These are phyloP conservation scores for Ochropacha duplaris DNA, from an alignment of 2,888 invertebrate species.

Conservation along the genomic window DNA sequence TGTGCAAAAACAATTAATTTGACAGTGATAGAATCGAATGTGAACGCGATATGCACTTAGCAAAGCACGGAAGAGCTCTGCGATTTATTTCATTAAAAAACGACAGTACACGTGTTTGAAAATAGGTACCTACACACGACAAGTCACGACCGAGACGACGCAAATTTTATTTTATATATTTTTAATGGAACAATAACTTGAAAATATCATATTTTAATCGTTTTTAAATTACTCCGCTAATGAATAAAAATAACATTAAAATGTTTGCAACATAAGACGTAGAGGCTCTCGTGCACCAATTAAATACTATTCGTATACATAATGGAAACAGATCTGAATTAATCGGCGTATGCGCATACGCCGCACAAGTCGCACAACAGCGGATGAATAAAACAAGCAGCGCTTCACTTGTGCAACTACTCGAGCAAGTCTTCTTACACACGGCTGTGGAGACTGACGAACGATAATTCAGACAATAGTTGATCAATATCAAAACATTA, in stretches of 20 bases:
- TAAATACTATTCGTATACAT: background rate
- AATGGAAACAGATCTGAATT: slow-evolving; percentile 34
- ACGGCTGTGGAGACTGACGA: background rate
- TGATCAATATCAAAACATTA: background rate
- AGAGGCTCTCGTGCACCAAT: background rate
- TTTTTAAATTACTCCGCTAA: too few species aligned
- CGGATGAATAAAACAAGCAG: slow-evolving; percentile 39
- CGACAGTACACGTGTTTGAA: too few species aligned
- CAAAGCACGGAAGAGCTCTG: too few species aligned
- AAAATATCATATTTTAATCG: too few species aligned
- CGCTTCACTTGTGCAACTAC: slow-evolving; percentile 33
- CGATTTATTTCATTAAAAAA: too few species aligned
- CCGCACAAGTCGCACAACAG: slow-evolving; percentile 30
- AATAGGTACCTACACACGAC: too few species aligned
- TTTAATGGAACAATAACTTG: too few species aligned
- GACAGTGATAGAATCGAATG: background rate
- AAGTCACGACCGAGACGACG: too few species aligned
- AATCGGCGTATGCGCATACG: slow-evolving; percentile 23
- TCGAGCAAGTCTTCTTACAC: slow-evolving; percentile 4
- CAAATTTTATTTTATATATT: too few species aligned
- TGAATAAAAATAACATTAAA: too few species aligned
- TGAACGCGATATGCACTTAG: background rate
- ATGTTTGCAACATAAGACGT: too few species aligned
- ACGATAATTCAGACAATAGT: background rate
- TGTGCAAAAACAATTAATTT: background rate